Percentiles rank a stretch among this genome's conserved stretches.
Evolutionary conservation across 2,888 invertebrate species (phyloP).

Genomic region (Allophyes oxyacanthae): DNA sequence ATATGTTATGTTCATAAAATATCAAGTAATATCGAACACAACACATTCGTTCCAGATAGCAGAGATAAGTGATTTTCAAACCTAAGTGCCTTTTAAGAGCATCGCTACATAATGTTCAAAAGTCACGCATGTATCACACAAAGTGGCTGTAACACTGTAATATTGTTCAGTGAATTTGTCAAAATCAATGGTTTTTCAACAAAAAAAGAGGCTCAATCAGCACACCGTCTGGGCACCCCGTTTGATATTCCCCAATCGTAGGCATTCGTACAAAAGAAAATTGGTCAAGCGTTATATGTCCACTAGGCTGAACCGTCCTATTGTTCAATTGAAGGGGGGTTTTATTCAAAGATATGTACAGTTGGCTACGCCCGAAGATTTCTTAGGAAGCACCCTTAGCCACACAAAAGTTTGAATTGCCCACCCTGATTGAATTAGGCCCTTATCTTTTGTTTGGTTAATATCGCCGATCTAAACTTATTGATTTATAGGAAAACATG

Average conservation of each 20-base stretch:
- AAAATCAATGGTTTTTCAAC: conserved; percentile 79
- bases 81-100: conserved; percentile 8
- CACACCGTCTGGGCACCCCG: conserved; percentile 72
- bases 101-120: conserved; percentile 30
- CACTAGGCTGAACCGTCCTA: conserved; percentile 81
- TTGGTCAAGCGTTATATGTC: conserved; percentile 88
- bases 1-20: too few species aligned
- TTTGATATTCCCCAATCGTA: conserved; percentile 85
- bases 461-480: conserved; percentile 50
- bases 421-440: conserved; percentile 70
- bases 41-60: conserved; percentile 19
- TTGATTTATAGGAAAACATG: conserved; percentile 31
- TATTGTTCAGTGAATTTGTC: conserved; percentile 76
- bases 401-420: conserved; percentile 71
- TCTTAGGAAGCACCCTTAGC: conserved; percentile 69
- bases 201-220: conserved; percentile 83
- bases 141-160: conserved; percentile 49
- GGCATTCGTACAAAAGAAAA: conserved; percentile 86
- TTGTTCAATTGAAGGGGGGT: conserved; percentile 83
- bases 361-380: conserved; percentile 72
- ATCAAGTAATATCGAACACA: background rate
- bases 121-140: conserved; percentile 40
- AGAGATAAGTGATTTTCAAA: conserved; percentile 31
- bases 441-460: conserved; percentile 64
- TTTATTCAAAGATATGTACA: conserved; percentile 81